A percentile compares a stretch with the other conserved stretches of the same genome.
Conservation (phyloP, 2,888 invertebrate species). For the Ichneumoninae sp. region DNA sequence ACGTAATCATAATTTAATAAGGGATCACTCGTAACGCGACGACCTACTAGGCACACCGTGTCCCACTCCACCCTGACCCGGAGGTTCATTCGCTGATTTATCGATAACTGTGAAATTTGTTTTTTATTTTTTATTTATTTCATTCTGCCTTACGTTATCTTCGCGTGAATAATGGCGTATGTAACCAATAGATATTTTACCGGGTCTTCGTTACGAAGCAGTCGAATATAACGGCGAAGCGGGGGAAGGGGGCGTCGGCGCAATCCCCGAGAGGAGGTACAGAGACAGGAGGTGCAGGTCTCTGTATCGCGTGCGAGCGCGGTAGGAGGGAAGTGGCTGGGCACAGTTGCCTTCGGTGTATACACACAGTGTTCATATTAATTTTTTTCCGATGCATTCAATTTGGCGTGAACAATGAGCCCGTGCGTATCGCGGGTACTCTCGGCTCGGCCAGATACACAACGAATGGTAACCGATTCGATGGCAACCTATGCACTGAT, state of each 20-base stretch:
- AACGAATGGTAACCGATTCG: conserved; percentile 67
- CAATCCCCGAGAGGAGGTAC: conserved; percentile 53
- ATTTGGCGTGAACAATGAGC: conserved; percentile 77
- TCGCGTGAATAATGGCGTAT: conserved; percentile 26
- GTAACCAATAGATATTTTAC: conserved; percentile 46
- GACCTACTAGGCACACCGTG: too few species aligned
- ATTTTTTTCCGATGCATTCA: conserved; percentile 74
- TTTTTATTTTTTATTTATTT: background rate
- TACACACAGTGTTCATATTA: conserved; percentile 74
- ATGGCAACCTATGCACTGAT: conserved; percentile 48
- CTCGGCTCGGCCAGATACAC: conserved; percentile 70
- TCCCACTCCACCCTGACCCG: too few species aligned
- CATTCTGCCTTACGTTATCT: background rate
- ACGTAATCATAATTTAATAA: background rate
- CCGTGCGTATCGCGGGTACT: conserved; percentile 68
- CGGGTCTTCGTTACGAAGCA: conserved; percentile 11
- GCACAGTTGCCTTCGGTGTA: conserved; percentile 62
- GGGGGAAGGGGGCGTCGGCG: conserved; percentile 29
- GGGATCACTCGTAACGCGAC: background rate
- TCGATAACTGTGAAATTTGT: background rate
- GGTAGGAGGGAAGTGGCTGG: conserved; percentile 49
- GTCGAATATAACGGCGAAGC: conserved; percentile 11
- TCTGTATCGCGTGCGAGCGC: conserved; percentile 27
- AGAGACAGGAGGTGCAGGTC: conserved; percentile 31
- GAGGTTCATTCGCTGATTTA: background rate